A percentile compares a stretch with the other conserved stretches of the same genome.
phyloP scores from a whole-genome alignment of 2,113 vertebrate genomes.

The Eulemur macaco region DNA sequence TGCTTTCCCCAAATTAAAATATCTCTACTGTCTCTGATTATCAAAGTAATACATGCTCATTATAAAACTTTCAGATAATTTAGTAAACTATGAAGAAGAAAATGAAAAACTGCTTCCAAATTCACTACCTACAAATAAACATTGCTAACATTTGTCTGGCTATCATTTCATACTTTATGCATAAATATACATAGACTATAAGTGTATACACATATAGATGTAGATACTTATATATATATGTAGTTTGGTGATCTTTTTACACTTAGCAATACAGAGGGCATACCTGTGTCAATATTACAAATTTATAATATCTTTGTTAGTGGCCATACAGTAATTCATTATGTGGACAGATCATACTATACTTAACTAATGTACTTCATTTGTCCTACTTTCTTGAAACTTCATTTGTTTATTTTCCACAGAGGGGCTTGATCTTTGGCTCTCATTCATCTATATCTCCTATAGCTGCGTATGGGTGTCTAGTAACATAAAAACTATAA shows the following conservation, averaged over 20 bases:
- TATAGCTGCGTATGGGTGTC: not conserved
- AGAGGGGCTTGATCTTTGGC: not conserved
- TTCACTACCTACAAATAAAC: not conserved
- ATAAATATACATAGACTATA: not conserved
- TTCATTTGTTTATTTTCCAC: not conserved
- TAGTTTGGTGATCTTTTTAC: not conserved
- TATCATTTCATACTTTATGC: not conserved
- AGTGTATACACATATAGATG: not conserved
- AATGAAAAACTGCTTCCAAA: not conserved
- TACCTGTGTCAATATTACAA: not conserved
- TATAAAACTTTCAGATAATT: not conserved
- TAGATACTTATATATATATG: not conserved
- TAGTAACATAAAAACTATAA: not conserved
- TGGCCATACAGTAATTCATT: not conserved
- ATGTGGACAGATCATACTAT: not conserved
- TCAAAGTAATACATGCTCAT: not conserved
- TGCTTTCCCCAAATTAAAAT: not conserved
- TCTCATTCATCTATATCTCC: not conserved
- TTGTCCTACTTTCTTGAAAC: not conserved
- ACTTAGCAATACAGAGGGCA: not conserved
- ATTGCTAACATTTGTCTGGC: not conserved
- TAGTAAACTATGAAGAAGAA: not conserved
- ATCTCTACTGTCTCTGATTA: not conserved
- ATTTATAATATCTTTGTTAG: not conserved
- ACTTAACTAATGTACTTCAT: not conserved